Evolutionary conservation across 2,113 vertebrate genomes (phyloP), one percentile per base, ranked within the genome.

Genomic region (Ptilorrhoa leucosticta): DNA sequence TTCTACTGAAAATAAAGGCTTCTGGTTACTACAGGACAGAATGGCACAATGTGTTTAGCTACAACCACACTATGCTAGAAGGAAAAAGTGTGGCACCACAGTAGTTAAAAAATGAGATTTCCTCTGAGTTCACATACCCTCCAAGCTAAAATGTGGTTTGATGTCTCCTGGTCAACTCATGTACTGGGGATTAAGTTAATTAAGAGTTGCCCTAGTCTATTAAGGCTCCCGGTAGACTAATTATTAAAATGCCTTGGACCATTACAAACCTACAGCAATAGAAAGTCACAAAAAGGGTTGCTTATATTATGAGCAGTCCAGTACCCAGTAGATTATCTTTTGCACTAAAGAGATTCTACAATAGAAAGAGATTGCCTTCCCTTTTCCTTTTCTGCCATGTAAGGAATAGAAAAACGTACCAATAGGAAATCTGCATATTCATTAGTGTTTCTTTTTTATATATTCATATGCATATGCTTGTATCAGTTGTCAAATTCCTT

Each of bases 151-250:
- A 92, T 97, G 97, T 92, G 93, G 96, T 96, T 98, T 98, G 97
- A 97, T 97, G 89, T 97, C 97, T 98, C 96, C 82, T 97, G 98
- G 98, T 98, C 98, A 98, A 96, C 97, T 98, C 96, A 94, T 94
- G 97, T 98, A 96, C 91, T 97, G 96, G 90, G 96, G 97, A 97
- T 98, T 98, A 97, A 98, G 96, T 98, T 98, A 98, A 98, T 98
- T 98, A 98, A 97, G 96, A 97, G 92, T 97, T 97, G 97, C 94
- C 97, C 95, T 97, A 95, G 94, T 97, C 97, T 97, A 97, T 98
- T 97, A 98, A 97, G 91, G 91, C 72, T 98, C 98, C 97, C 98
- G 45, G 80, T 94, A 97, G 98, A 97, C 97, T 98, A 98, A 98
- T 98, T 98, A 98, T 98, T 97, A 96, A 97, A 97, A 97, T 97